A percentile compares a stretch with the other conserved stretches of the same genome.
Conservation (phyloP, 2,797 vertebrate species). For the Aselliscus stoliczkanus region DNA sequence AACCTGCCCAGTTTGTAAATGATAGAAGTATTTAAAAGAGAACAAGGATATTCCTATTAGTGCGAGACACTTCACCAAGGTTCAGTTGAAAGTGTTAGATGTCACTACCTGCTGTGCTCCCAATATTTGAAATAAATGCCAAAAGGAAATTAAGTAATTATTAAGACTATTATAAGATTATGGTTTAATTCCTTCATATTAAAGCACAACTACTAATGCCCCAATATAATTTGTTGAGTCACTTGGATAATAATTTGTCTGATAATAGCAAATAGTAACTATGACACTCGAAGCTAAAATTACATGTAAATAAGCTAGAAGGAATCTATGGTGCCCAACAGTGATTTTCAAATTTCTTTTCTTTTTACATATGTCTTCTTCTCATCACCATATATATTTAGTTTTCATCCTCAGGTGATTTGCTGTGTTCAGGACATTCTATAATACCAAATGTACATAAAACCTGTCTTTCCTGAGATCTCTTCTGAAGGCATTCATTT, state of each 20-base stretch:
- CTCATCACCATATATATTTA: background rate
- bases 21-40: constrained; percentile 81
- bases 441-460: background rate
- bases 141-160: constrained; percentile 74
- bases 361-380: background rate
- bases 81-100: constrained; percentile 74
- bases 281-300: constrained; percentile 37
- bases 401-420: background rate
- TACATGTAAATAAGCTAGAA: background rate
- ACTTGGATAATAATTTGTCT: constrained; percentile 64
- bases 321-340: background rate
- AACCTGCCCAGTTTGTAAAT: constrained; percentile 81
- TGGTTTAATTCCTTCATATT: constrained; percentile 65
- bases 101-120: constrained; percentile 74
- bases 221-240: constrained; percentile 54
- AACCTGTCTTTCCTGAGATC: background rate
- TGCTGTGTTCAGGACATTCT: background rate
- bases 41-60: constrained; percentile 70
- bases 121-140: constrained; percentile 72
- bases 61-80: constrained; percentile 78
- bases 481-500: background rate
- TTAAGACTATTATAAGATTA: constrained; percentile 58
- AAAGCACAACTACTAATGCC: constrained; percentile 68
- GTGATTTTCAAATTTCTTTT: background rate
- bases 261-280: constrained; percentile 51